phyloP scores from a whole-genome alignment of 2,797 vertebrate genomes.

The Manis crassicaudata region DNA sequence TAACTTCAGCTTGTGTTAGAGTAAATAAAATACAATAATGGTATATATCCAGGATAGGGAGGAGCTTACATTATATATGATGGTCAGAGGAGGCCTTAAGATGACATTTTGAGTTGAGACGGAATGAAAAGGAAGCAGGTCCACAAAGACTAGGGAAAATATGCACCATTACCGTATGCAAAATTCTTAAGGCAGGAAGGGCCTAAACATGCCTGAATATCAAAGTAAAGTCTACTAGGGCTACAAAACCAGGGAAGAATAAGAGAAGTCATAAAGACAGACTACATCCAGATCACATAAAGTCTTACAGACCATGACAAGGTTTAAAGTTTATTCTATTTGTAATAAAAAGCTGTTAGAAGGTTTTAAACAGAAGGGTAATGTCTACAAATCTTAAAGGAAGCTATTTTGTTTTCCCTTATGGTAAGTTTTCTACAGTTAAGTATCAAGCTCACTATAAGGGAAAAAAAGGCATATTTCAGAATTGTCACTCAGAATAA shows the following conservation, averaged over 20 bases:
- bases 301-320: neutral
- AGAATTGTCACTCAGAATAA: constrained; percentile 27
- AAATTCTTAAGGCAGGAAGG: neutral
- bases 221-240: neutral
- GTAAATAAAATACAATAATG: neutral
- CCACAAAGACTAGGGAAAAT: neutral
- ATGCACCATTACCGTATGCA: neutral
- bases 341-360: neutral
- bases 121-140: neutral
- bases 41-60: neutral
- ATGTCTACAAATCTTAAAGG: neutral
- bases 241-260: neutral
- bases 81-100: neutral
- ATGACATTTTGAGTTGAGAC: neutral
- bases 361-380: neutral
- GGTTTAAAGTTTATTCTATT: neutral
- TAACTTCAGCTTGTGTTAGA: constrained; percentile 14
- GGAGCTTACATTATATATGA: neutral
- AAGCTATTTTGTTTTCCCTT: neutral
- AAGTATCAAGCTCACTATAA: neutral
- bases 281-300: neutral
- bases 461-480: neutral
- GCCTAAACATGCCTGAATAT: neutral
- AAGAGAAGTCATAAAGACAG: neutral
- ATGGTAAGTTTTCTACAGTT: neutral